Base-by-base conservation (phyloP, 2,888 invertebrate genomes). In the Holacanthella duospinosa region DNA sequence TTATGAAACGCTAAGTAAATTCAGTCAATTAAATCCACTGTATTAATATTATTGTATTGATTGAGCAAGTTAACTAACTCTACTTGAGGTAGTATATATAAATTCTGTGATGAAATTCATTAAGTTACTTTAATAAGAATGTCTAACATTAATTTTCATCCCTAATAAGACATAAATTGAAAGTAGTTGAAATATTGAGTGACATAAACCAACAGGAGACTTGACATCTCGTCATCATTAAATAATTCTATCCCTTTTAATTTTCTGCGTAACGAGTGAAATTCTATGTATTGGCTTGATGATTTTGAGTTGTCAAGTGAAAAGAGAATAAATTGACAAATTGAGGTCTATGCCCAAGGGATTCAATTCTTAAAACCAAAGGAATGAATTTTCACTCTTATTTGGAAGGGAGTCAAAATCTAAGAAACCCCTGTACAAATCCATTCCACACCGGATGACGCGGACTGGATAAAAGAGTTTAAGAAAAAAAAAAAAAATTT, bases 331-430 rank as follows among this genome's bases (percentile, higher is more conserved):
- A 56, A 62, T 59, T 68, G 68, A 68, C 68, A 68, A 68, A 68
- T 68, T 68, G 68, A 66, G 63, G 61, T 63, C 63, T 58, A 68
- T 66, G 66, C 68, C 62, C 64, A 58, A 60, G 66, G 66, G 66
- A 66, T 64, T 63, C 60, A 54, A 65, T 66, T 64, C 64, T 66
- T 64, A 62, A 66, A n/a, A 29, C 19, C 59, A 43, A 44, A 53
- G 44, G 19, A 48, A 48, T 48, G 48, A 48, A 48, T 48, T 9
- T n/a, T n/a, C n/a, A n/a, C 6, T 21, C n/a, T 48, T 9, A 48
- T 48, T 48, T 48, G 48, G 48, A 48, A 48, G 21, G 48, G 48
- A 48, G 48, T 48, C 48, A 48, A 48, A 21, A 48, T 16, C 36
- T 36, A 36, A 36, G 36, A 16, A 36, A 36, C 6, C 16, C 36